phyloP scores from a whole-genome alignment of 2,888 invertebrate genomes.

The Dugesia japonica region DNA sequence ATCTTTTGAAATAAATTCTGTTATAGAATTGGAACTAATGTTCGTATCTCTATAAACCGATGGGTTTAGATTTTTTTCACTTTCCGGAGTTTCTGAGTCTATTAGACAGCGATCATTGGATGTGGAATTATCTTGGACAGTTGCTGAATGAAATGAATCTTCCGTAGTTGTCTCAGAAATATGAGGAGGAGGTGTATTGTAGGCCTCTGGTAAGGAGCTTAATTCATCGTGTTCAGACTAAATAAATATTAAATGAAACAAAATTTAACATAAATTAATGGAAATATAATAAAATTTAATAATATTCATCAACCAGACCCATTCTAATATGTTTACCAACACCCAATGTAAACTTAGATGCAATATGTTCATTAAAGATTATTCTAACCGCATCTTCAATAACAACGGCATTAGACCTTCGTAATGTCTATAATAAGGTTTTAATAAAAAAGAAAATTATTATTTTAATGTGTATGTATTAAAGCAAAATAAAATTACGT shows the following conservation, averaged over 20 bases:
- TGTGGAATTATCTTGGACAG: neutral
- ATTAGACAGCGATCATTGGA: neutral
- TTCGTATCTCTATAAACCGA: neutral
- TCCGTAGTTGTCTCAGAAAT: neutral
- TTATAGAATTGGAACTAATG: neutral
- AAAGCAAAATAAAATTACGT: too few species aligned
- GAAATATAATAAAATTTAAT: neutral
- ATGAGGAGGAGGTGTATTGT: neutral
- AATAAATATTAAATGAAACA: too few species aligned
- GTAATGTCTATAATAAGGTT: neutral
- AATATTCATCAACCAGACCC: neutral
- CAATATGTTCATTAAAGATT: neutral
- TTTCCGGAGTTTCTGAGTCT: neutral
- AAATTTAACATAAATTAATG: too few species aligned
- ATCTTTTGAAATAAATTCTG: neutral
- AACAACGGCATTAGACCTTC: neutral
- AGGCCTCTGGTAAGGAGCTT: neutral
- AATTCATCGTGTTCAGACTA: conserved; percentile 8
- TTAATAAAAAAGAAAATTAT: too few species aligned
- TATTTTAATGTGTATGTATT: too few species aligned
- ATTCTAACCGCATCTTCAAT: conserved; percentile 11
- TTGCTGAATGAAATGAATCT: neutral
- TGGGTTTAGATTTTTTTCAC: neutral
- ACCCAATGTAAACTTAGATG: neutral
- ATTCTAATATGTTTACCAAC: neutral